Percentiles rank a stretch among this genome's conserved stretches.
phyloP scores from a whole-genome alignment of 2,797 vertebrate species.

The Hypotaenidia okinawae region DNA sequence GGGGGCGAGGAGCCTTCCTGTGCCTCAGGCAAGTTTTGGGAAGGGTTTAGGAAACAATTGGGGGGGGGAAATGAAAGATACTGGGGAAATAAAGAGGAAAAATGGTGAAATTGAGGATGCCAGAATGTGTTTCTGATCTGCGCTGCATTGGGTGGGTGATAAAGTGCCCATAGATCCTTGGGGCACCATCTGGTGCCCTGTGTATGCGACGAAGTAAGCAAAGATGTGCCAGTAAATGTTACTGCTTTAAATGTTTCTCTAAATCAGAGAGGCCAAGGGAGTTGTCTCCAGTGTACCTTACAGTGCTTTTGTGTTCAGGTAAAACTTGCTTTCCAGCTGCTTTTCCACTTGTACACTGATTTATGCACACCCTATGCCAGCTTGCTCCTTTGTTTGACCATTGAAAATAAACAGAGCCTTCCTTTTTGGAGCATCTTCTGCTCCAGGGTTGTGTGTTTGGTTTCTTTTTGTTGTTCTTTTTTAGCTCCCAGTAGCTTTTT shows the following conservation, averaged over 20 bases:
- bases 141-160: fast-evolving
- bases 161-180: neutral
- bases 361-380: neutral
- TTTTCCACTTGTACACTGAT: neutral
- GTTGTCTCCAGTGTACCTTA: neutral
- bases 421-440: neutral
- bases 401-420: neutral
- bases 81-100: neutral
- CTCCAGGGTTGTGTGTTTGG: neutral
- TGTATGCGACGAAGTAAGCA: fast-evolving
- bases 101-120: fast-evolving
- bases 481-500: neutral
- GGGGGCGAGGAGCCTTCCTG: neutral
- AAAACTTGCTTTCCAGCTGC: neutral
- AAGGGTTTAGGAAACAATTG: neutral
- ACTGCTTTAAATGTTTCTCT: neutral
- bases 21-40: neutral
- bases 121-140: neutral
- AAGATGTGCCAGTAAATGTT: neutral
- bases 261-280: too few relatives aligned
- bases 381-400: neutral
- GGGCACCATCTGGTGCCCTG: neutral
- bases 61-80: too few relatives aligned
- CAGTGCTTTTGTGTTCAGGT: neutral
- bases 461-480: neutral